Percentiles rank a stretch among this genome's conserved stretches.
phyloP scores from a whole-genome alignment of 1,140 invertebrate genomes.

The Papilio helenus region DNA sequence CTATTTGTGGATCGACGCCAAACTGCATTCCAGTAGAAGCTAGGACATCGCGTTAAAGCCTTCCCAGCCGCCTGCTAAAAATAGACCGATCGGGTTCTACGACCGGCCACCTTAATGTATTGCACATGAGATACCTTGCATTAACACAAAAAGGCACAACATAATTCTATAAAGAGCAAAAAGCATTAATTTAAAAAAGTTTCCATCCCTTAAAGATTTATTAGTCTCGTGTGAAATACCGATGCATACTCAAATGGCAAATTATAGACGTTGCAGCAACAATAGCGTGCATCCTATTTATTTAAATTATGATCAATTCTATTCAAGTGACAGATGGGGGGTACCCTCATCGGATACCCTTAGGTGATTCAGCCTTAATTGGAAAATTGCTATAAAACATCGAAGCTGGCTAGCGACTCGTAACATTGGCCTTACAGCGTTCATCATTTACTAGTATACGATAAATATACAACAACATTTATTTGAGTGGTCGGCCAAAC shows the following conservation, averaged over 20 bases:
- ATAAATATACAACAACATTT: slow-evolving; percentile 55
- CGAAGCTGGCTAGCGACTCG: slow-evolving; percentile 62
- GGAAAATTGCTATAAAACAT: slow-evolving; percentile 74
- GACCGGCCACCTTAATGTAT: slow-evolving; percentile 50
- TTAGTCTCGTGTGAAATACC: slow-evolving; percentile 25
- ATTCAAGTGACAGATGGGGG: slow-evolving; percentile 61
- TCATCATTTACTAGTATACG: slow-evolving; percentile 73
- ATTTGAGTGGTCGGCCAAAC: slow-evolving; percentile 55
- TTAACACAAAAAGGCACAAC: slow-evolving; percentile 55
- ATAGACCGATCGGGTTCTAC: slow-evolving; percentile 61
- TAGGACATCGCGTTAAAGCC: slow-evolving; percentile 71
- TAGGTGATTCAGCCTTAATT: slow-evolving; percentile 77
- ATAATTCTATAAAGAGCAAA: slow-evolving; percentile 15
- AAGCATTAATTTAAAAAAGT: neutral
- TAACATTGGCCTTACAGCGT: slow-evolving; percentile 80
- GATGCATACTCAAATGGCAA: slow-evolving; percentile 34
- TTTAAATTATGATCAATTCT: slow-evolving; percentile 64
- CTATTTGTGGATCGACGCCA: slow-evolving; percentile 74
- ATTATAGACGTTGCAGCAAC: slow-evolving; percentile 25
- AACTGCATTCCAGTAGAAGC: slow-evolving; percentile 76
- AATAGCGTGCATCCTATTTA: slow-evolving; percentile 75
- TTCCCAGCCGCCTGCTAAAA: slow-evolving; percentile 64
- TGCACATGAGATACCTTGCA: neutral
- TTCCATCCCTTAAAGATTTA: neutral
- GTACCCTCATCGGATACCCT: slow-evolving; percentile 65